Conservation (phyloP, 1,140 invertebrate genomes). For the Venustaconcha ellipsiformis region DNA sequence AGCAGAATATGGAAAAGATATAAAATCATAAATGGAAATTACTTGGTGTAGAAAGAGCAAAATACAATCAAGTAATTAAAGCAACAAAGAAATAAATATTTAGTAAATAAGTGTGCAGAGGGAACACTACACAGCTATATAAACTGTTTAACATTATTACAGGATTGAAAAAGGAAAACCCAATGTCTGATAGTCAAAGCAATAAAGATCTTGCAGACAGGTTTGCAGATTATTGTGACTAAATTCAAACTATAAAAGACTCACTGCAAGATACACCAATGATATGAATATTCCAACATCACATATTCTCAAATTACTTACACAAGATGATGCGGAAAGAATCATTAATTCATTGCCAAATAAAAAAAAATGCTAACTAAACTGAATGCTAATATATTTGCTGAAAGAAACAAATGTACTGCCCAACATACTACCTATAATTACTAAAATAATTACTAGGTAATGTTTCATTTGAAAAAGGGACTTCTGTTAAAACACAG, state of each 20-base stretch:
- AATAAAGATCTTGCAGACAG: conserved; percentile 11
- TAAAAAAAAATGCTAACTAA: conserved; percentile 21
- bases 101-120: no score
- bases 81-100: no score
- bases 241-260: conserved; percentile 19
- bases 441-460: conserved; percentile 6
- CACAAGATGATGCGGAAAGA: conserved; percentile 16
- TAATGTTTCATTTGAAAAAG: conserved; percentile 22
- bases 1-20: no score
- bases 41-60: no score
- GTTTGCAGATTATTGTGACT: conserved; percentile 28
- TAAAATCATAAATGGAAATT: no score
- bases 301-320: conserved; percentile 3
- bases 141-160: no score
- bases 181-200: conserved; percentile 15
- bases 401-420: conserved; percentile 16
- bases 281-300: conserved; percentile 13
- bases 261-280: conserved; percentile 16
- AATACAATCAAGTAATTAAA: no score
- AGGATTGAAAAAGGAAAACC: conserved; percentile 3
- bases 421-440: conserved; percentile 13
- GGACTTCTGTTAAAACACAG: neutral
- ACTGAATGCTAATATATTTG: conserved; percentile 22
- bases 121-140: no score
- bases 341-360: conserved; percentile 11